Conservation (phyloP, 1,140 invertebrate genomes). For the Zaprionus nigranus region DNA sequence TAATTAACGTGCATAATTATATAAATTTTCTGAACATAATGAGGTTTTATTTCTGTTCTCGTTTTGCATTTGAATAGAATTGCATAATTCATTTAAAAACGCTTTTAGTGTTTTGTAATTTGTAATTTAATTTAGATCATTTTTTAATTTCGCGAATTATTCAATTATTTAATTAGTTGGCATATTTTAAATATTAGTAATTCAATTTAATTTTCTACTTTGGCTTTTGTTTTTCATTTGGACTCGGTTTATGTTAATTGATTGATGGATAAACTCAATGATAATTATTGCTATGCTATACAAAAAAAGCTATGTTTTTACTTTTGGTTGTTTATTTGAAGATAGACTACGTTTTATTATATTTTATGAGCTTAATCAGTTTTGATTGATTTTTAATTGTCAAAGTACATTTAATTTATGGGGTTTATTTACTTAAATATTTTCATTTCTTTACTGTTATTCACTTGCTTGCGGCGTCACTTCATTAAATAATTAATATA, state of each 20-base stretch:
- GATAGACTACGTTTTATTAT: neutral
- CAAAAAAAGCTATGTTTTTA: neutral
- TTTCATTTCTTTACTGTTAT: neutral
- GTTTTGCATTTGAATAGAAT: neutral
- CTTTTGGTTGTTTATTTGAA: neutral
- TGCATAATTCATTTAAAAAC: neutral
- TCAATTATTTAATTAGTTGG: neutral
- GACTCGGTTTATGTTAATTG: neutral
- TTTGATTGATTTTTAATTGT: neutral
- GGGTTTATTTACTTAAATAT: neutral
- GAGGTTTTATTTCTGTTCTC: neutral
- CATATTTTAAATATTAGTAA: neutral
- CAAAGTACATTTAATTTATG: neutral
- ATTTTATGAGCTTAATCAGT: neutral
- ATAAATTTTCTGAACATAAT: neutral
- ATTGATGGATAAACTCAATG: neutral
- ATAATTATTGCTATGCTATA: neutral
- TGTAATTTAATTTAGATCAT: conserved; percentile 2
- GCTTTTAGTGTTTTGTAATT: conserved; percentile 12
- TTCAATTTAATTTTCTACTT: conserved; percentile 9
- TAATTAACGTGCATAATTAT: conserved; percentile 8
- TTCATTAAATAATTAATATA: no score
- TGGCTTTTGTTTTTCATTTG: neutral
- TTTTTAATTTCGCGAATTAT: neutral
- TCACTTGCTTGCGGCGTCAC: neutral